Evolutionary conservation across 2,797 vertebrate species (phyloP).

Genomic region (Acrossocheilus fasciatus): DNA sequence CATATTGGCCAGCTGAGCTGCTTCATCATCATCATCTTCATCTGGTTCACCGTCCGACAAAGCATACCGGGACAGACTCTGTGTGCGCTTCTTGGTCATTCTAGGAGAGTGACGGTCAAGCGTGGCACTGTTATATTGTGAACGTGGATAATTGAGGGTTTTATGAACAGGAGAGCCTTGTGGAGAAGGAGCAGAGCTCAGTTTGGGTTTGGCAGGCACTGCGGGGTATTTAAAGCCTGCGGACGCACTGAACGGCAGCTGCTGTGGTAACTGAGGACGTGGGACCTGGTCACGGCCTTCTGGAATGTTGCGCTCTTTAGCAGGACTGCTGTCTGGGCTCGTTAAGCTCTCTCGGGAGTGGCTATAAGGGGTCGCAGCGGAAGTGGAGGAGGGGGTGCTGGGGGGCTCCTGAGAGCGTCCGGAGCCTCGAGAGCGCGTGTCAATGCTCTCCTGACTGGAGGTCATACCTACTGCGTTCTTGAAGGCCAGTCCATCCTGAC

Average conservation of each 20-base stretch:
- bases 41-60: constrained; percentile 88
- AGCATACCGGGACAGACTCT: constrained; percentile 86
- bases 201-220: constrained; percentile 77
- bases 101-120: constrained; percentile 48
- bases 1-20: constrained; percentile 51
- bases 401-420: constrained; percentile 89
- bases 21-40: constrained; percentile 75
- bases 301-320: constrained; percentile 87
- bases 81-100: constrained; percentile 83
- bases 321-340: constrained; percentile 71
- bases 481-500: constrained; percentile 81
- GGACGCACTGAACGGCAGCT: constrained; percentile 78
- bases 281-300: constrained; percentile 85
- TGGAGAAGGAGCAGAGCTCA: constrained; percentile 61
- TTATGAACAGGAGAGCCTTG: constrained; percentile 75
- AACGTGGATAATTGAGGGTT: constrained; percentile 81
- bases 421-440: constrained; percentile 86
- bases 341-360: constrained; percentile 83
- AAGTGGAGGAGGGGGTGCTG: constrained; percentile 67
- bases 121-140: constrained; percentile 70
- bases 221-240: constrained; percentile 85
- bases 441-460: constrained; percentile 88
- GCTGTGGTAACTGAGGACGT: constrained; percentile 50
- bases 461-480: constrained; percentile 72
- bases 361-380: constrained; percentile 72